Conservation (phyloP, 2,113 vertebrate genomes). For the Caracal caracal region DNA sequence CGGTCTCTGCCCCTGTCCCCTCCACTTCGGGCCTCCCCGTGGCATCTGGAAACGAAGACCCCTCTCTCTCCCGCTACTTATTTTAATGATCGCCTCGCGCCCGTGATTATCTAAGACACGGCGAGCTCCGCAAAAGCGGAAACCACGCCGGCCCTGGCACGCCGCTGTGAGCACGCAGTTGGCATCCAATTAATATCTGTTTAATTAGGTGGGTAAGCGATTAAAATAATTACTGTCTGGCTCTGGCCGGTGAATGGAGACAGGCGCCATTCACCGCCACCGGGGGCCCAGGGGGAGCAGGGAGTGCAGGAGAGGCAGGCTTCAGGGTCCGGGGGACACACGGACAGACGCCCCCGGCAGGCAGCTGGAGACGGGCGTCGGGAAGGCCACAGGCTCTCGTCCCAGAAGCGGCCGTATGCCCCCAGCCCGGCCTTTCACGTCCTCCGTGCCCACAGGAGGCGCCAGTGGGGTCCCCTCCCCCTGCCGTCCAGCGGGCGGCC, state of each 20-base stretch:
- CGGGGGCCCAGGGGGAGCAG: neutral
- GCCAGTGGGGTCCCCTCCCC: neutral
- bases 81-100: neutral
- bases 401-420: neutral
- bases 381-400: neutral
- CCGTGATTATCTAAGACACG: neutral
- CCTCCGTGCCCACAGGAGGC: neutral
- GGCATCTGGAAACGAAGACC: neutral
- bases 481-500: neutral
- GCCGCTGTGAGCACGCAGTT: neutral
- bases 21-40: neutral
- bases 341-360: neutral
- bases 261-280: neutral
- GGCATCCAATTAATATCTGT: slow-evolving; percentile 62
- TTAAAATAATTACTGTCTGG: slow-evolving; percentile 68
- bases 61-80: neutral
- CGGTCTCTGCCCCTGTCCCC: neutral
- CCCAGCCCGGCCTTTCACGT: neutral
- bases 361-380: neutral
- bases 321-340: neutral
- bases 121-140: neutral
- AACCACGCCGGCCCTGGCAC: neutral
- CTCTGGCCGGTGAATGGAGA: slow-evolving; percentile 41
- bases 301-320: neutral
- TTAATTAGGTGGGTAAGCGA: slow-evolving; percentile 71